phyloP scores from a whole-genome alignment of 1,140 invertebrate species.

The Bicyclus anynana region DNA sequence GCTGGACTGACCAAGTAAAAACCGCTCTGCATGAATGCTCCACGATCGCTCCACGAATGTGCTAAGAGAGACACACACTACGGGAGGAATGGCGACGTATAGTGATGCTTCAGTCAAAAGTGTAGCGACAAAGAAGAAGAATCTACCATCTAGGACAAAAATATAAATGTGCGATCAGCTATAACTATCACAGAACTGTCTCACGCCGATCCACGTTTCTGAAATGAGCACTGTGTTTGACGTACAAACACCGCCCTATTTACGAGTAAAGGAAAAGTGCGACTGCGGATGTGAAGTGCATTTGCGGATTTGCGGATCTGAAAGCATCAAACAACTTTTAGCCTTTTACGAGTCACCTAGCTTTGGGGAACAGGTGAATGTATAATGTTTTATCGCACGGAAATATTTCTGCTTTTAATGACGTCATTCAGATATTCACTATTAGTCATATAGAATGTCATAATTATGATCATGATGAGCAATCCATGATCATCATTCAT shows the following conservation, averaged over 20 bases:
- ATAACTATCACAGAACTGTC: background rate
- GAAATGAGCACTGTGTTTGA: conserved; percentile 18
- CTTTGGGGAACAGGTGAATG: background rate
- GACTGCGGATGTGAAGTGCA: conserved; percentile 13
- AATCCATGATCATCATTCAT: no score
- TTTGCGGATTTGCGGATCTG: conserved; percentile 5
- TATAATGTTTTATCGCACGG: background rate
- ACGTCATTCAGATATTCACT: no score
- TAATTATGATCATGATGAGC: no score
- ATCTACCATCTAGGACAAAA: no score
- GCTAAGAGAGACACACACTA: no score
- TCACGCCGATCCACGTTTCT: background rate
- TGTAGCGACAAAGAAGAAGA: no score
- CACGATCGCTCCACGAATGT: no score
- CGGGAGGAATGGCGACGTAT: no score
- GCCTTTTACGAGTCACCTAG: background rate
- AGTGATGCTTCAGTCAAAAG: no score
- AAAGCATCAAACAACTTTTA: background rate
- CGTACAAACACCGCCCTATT: conserved; percentile 12
- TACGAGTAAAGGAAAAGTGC: conserved; percentile 13
- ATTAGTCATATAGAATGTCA: no score
- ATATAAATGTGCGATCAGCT: background rate
- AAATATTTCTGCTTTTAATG: background rate
- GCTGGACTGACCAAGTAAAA: no score
- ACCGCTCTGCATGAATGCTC: no score